Evolutionary conservation across 1,140 invertebrate species (phyloP).

Genomic region (Pseudomyrmex flavicornis): DNA sequence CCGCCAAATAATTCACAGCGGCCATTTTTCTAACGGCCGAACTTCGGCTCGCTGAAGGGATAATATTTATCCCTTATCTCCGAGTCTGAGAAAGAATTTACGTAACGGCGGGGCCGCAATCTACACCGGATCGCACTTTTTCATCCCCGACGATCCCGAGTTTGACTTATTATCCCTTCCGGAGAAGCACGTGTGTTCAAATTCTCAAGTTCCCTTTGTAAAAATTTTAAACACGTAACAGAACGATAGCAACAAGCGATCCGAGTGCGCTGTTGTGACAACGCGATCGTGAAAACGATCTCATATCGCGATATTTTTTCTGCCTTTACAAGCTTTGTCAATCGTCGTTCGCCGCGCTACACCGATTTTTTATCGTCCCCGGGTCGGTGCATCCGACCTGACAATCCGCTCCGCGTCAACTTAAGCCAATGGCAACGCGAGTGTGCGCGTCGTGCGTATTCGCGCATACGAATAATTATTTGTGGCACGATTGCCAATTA

Average conservation of each 20-base stretch:
- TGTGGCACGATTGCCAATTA: conserved; percentile 67
- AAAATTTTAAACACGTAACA: conserved; percentile 7
- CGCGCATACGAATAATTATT: conserved; percentile 68
- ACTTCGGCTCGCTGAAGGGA: conserved; percentile 33
- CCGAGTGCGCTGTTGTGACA: neutral
- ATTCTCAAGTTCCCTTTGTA: neutral
- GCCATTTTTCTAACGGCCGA: conserved; percentile 43
- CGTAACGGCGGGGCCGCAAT: neutral
- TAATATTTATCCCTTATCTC: conserved; percentile 58
- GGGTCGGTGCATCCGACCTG: conserved; percentile 7
- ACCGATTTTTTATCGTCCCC: conserved; percentile 62
- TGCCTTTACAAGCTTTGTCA: neutral
- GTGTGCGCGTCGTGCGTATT: conserved; percentile 44
- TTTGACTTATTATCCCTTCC: neutral
- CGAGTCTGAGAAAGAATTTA: conserved; percentile 16
- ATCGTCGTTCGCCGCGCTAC: conserved; percentile 23
- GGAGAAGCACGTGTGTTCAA: neutral
- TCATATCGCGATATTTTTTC: neutral
- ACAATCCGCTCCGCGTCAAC: conserved; percentile 24
- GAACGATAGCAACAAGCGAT: neutral
- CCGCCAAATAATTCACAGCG: conserved; percentile 36
- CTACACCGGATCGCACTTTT: neutral
- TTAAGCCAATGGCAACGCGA: conserved; percentile 48
- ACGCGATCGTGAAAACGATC: neutral
- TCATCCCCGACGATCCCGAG: neutral